A percentile compares a stretch with the other conserved stretches of the same genome.
phyloP scores from a whole-genome alignment of 2,888 invertebrate genomes.

The Clepsis dumicolana region DNA sequence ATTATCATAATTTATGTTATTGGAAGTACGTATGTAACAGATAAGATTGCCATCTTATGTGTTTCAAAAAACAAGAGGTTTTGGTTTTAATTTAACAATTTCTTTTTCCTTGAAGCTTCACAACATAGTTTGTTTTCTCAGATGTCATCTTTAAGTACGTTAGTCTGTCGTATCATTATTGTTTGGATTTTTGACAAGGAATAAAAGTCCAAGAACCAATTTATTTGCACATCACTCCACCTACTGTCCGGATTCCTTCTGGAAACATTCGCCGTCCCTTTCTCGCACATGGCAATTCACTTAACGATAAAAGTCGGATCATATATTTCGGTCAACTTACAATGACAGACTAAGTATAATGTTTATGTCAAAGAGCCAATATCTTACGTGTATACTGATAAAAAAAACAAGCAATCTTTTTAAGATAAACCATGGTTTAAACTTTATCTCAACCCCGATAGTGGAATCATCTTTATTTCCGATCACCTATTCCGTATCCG shows the following conservation, averaged over 20 bases:
- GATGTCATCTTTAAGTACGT: too few relatives aligned
- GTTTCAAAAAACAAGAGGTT: too few relatives aligned
- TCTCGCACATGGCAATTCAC: slow-evolving; percentile 4
- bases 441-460: not conserved
- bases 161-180: too few relatives aligned
- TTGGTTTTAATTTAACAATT: too few relatives aligned
- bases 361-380: not conserved
- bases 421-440: not conserved
- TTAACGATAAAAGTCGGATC: not conserved
- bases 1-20: too few relatives aligned
- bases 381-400: not conserved
- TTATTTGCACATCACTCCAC: slow-evolving; percentile 44
- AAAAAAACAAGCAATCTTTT: slow-evolving; percentile 8
- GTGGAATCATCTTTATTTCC: not conserved
- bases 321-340: not conserved
- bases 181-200: too few relatives aligned
- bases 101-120: too few relatives aligned
- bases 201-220: too few relatives aligned
- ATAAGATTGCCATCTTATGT: too few relatives aligned
- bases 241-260: not conserved
- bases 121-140: too few relatives aligned
- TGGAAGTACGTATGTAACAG: too few relatives aligned
- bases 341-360: slow-evolving; percentile 1
- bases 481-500: not conserved
- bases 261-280: slow-evolving; percentile 3